These are phyloP conservation scores for Elaphurus davidianus DNA, from an alignment of 2,113 vertebrate species.

Conservation along the genomic window DNA sequence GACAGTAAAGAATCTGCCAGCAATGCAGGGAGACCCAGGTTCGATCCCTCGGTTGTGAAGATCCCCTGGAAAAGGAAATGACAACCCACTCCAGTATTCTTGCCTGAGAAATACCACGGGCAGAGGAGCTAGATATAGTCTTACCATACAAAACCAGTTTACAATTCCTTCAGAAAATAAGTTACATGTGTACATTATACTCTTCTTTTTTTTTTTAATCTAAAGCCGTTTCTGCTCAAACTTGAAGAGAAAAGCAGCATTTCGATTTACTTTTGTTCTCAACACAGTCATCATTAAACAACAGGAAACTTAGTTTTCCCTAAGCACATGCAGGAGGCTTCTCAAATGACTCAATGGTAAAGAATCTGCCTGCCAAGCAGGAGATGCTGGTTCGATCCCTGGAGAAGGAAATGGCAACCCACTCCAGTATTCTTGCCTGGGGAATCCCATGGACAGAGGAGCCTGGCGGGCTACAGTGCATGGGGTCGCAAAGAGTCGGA, in stretches of 20 bases:
- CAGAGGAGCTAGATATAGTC: not conserved
- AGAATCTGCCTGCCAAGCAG: not conserved
- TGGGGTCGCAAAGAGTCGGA: not conserved
- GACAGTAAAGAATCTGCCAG: not conserved
- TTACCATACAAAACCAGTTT: not conserved
- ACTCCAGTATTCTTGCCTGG: not conserved
- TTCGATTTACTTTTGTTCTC: constrained; percentile 26
- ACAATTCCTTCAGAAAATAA: constrained; percentile 9
- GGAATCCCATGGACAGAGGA: not conserved
- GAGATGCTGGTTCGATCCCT: not conserved
- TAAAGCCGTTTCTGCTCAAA: not conserved
- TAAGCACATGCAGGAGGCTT: not conserved
- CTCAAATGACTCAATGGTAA: not conserved
- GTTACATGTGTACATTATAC: not conserved
- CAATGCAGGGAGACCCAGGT: not conserved
- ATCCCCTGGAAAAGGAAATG: not conserved
- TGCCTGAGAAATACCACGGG: not conserved
- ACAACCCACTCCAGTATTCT: not conserved
- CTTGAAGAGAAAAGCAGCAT: not conserved
- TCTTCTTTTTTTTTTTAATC: not conserved
- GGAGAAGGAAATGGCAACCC: not conserved
- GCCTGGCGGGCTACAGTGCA: not conserved
- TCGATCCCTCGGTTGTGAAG: not conserved
- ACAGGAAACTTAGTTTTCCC: not conserved
- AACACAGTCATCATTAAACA: not conserved